These are phyloP conservation scores for Piaya cayana DNA, from an alignment of 2,113 vertebrate genomes.

Conservation along the genomic window DNA sequence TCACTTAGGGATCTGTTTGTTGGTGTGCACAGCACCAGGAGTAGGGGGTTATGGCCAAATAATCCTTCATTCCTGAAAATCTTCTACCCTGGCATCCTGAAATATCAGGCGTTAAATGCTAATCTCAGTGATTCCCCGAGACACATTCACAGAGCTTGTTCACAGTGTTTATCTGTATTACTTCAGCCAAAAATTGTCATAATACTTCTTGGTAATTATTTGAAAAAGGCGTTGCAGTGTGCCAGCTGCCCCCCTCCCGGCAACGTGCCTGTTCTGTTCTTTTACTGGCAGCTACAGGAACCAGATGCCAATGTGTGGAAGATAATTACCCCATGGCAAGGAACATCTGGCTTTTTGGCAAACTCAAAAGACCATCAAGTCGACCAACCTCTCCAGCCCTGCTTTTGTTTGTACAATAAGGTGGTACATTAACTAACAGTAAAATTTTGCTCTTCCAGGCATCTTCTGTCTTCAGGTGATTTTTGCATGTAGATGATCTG, in stretches of 20 bases:
- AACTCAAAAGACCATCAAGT: not conserved
- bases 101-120: slow-evolving; percentile 41
- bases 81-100: slow-evolving; percentile 19
- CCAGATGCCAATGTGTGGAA: slow-evolving; percentile 9
- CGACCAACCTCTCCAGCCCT: accelerated
- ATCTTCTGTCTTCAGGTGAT: not conserved
- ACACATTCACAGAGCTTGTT: not conserved
- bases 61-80: slow-evolving; percentile 48
- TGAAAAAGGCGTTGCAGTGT: not conserved
- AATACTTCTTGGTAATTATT: not conserved
- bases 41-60: slow-evolving; percentile 21
- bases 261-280: not conserved
- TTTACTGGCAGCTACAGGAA: not conserved
- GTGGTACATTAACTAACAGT: not conserved
- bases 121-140: slow-evolving; percentile 26
- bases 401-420: not conserved
- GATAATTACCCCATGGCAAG: not conserved
- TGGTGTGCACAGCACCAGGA: not conserved
- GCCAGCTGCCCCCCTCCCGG: not conserved
- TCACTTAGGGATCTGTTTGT: slow-evolving; percentile 19
- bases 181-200: not conserved
- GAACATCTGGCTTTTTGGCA: slow-evolving; percentile 29
- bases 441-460: not conserved
- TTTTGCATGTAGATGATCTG: not conserved
- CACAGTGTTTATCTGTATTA: not conserved